Percentiles rank a stretch among this genome's conserved stretches.
These are phyloP conservation scores for Channa striata DNA, from an alignment of 2,797 vertebrate species.

Conservation along the genomic window DNA sequence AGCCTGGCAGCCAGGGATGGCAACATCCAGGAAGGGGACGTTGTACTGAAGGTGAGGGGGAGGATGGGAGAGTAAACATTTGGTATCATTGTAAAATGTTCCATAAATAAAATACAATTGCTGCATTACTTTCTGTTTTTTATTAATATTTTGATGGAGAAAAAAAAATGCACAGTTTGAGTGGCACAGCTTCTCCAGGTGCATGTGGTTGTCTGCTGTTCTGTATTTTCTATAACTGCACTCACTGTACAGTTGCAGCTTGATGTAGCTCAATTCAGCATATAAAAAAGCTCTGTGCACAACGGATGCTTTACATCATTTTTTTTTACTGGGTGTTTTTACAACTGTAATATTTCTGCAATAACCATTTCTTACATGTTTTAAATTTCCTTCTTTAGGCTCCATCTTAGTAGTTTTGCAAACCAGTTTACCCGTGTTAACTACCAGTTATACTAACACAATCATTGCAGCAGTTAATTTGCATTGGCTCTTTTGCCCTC, in stretches of 20 bases:
- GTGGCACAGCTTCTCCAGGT: neutral
- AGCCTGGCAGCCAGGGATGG: slow-evolving; percentile 98
- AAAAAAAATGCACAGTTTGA: neutral
- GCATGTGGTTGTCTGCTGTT: neutral
- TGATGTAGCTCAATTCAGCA: slow-evolving; percentile 13
- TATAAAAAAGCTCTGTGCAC: neutral
- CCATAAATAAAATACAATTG: slow-evolving; percentile 10
- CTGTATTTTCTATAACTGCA: slow-evolving; percentile 13
- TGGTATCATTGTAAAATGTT: slow-evolving; percentile 11
- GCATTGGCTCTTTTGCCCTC: slow-evolving; percentile 18
- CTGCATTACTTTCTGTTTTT: slow-evolving; percentile 1
- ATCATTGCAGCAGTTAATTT: slow-evolving; percentile 10
- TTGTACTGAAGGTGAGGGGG: slow-evolving; percentile 94
- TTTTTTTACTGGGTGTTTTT: neutral
- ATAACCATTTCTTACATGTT: slow-evolving; percentile 1
- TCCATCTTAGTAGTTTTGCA: too few species aligned
- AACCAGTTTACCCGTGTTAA: too few species aligned
- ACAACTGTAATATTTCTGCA: slow-evolving; percentile 1
- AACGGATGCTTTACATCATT: neutral
- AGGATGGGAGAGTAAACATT: neutral
- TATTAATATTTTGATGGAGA: slow-evolving; percentile 6
- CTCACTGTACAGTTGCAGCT: slow-evolving; percentile 8
- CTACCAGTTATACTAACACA: slow-evolving; percentile 15
- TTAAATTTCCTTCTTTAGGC: neutral
- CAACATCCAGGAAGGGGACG: slow-evolving; percentile 99